Evolutionary conservation across 2,113 vertebrate species (phyloP).

Genomic region (Terrapene triunguis): DNA sequence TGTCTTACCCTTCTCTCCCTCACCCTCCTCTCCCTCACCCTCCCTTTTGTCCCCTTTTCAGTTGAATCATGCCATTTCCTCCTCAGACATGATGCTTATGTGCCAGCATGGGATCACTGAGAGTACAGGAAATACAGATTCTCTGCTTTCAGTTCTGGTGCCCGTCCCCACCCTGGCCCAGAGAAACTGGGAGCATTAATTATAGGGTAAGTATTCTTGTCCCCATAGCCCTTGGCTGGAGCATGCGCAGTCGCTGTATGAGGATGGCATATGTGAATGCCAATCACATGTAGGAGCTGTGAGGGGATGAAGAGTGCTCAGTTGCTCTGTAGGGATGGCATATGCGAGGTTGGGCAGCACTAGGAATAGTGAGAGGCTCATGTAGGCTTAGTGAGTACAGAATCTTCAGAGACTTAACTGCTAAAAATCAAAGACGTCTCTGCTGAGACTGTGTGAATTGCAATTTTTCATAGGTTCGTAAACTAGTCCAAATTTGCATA

Average conservation of each 20-base stretch:
- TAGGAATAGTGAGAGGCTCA: not conserved
- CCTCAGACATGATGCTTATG: not conserved
- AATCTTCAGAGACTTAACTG: not conserved
- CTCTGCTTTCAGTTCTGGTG: not conserved
- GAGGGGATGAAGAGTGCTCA: not conserved
- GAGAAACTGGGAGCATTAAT: not conserved
- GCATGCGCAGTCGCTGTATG: fast-evolving
- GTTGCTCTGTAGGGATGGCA: not conserved
- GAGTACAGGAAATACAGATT: not conserved
- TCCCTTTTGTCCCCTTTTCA: not conserved
- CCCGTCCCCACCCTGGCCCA: not conserved
- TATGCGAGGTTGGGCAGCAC: not conserved
- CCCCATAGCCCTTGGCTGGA: not conserved
- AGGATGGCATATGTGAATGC: not conserved
- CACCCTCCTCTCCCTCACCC: too few relatives aligned
- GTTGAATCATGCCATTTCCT: not conserved
- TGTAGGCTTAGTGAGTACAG: not conserved
- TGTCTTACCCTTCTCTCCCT: too few relatives aligned
- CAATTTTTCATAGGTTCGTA: not conserved
- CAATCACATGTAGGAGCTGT: not conserved
- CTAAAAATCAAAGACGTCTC: not conserved
- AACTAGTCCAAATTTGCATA: not conserved
- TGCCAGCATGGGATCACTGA: not conserved
- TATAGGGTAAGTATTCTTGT: not conserved
- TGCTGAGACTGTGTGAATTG: not conserved